These are phyloP conservation scores for Busseola fusca DNA, from an alignment of 2,888 invertebrate genomes.

Conservation along the genomic window DNA sequence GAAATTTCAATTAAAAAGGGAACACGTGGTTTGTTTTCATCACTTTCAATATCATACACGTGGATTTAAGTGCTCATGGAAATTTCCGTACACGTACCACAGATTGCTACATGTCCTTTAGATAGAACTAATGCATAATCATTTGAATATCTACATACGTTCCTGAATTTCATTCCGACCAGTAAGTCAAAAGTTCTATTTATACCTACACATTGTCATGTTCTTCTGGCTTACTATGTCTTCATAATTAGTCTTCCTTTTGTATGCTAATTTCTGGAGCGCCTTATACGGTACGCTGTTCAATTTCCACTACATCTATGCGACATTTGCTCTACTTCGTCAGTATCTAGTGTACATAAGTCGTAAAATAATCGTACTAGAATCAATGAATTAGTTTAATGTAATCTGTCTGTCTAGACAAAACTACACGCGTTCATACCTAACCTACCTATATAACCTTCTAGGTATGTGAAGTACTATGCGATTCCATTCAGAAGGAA, in stretches of 20 bases:
- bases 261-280: background rate
- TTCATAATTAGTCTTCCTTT: background rate
- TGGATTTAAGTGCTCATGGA: constrained; percentile 18
- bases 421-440: constrained; percentile 16
- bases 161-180: background rate
- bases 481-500: constrained; percentile 49
- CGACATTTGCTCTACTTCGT: background rate
- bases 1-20: background rate
- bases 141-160: constrained; percentile 32
- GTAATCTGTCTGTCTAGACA: constrained; percentile 30
- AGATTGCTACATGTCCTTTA: constrained; percentile 26
- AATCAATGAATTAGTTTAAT: constrained; percentile 8
- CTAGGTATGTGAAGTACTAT: constrained; percentile 11
- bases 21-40: background rate
- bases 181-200: background rate
- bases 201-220: background rate
- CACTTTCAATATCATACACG: constrained; percentile 20
- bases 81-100: constrained; percentile 19
- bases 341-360: background rate
- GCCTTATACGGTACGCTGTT: background rate
- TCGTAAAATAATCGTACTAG: background rate
- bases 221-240: background rate
- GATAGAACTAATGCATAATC: constrained; percentile 39
- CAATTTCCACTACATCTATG: background rate
- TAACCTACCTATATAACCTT: too few species aligned